These are phyloP conservation scores for Zapus hudsonius DNA, from an alignment of 2,113 vertebrate species.

Conservation along the genomic window DNA sequence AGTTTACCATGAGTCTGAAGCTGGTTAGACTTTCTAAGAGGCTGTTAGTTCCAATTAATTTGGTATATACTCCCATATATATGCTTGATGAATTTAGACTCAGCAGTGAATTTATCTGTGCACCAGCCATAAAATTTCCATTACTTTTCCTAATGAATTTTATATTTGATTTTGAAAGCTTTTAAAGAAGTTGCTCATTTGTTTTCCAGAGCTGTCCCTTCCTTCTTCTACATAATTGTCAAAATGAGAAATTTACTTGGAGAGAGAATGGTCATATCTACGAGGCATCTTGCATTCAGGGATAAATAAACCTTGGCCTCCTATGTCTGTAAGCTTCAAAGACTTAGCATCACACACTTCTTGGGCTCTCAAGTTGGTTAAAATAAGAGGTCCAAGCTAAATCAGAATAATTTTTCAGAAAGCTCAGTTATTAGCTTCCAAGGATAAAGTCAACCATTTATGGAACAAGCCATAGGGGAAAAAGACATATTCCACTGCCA, in stretches of 20 bases:
- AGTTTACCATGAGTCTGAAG: conserved; percentile 68
- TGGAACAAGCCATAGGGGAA: not conserved
- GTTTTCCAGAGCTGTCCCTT: conserved; percentile 52
- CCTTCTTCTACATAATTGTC: conserved; percentile 55
- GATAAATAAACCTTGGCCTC: not conserved
- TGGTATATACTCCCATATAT: conserved; percentile 63
- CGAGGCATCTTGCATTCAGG: conserved; percentile 46
- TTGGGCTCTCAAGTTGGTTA: not conserved
- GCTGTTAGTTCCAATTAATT: conserved; percentile 80
- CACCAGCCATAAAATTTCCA: conserved; percentile 81
- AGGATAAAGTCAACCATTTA: not conserved
- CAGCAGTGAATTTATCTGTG: conserved; percentile 80
- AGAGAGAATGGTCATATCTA: conserved; percentile 36
- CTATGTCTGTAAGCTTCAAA: not conserved
- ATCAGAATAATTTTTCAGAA: not conserved
- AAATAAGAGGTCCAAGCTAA: not conserved
- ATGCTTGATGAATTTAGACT: conserved; percentile 75
- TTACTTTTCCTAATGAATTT: conserved; percentile 83
- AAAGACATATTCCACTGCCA: not conserved
- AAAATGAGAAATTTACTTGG: conserved; percentile 49
- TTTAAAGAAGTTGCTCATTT: conserved; percentile 72
- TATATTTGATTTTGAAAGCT: conserved; percentile 79
- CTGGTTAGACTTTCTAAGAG: conserved; percentile 61
- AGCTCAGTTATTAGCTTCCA: not conserved
- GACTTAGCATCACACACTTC: not conserved